Evolutionary conservation across 2,888 invertebrate species (phyloP).

Genomic region (Zootermopsis nevadensis): DNA sequence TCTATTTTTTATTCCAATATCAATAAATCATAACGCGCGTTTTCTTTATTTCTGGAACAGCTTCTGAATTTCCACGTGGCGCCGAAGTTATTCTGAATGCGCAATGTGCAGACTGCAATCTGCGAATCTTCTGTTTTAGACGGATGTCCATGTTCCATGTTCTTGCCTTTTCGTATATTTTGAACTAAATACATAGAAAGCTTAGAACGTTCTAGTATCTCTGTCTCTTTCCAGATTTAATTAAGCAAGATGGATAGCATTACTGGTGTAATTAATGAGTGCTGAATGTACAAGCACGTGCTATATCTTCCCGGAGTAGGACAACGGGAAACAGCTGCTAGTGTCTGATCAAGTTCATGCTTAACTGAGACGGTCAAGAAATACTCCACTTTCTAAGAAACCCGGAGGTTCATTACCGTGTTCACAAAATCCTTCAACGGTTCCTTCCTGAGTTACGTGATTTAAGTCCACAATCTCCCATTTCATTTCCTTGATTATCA

Average conservation of each 20-base stretch:
- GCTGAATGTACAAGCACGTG: no score
- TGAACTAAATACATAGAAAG: not conserved
- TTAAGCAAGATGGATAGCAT: not conserved
- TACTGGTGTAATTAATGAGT: no score
- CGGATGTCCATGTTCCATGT: not conserved
- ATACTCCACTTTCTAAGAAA: no score
- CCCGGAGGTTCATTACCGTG: no score
- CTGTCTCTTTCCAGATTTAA: slow-evolving; percentile 6
- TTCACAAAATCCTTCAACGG: no score
- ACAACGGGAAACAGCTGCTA: no score
- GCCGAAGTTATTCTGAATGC: not conserved
- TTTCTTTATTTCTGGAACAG: not conserved
- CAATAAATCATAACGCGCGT: not conserved
- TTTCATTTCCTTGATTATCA: no score
- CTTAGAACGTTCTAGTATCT: slow-evolving; percentile 8
- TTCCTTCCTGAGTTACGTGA: no score
- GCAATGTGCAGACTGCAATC: not conserved
- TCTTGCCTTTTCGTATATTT: not conserved
- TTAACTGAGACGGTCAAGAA: no score
- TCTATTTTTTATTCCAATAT: not conserved
- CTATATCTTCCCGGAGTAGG: no score
- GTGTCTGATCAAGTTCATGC: no score
- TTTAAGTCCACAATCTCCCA: no score
- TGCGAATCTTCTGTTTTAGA: not conserved
- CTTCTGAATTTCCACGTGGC: not conserved